These are phyloP conservation scores for Perognathus longimembris DNA, from an alignment of 2,113 vertebrate genomes.

Conservation along the genomic window DNA sequence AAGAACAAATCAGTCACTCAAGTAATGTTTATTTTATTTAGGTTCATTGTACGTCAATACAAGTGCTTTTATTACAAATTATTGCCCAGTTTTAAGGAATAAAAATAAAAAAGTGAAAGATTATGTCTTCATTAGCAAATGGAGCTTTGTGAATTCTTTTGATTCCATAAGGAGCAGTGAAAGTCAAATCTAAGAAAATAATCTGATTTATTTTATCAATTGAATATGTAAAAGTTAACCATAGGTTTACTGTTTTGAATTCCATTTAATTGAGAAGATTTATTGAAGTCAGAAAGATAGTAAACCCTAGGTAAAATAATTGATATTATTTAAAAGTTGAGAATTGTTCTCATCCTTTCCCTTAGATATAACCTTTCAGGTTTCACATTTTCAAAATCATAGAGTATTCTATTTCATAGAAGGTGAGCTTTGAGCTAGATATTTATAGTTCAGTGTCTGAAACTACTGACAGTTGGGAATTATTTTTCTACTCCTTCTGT, in stretches of 20 bases:
- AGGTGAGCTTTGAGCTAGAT: not conserved
- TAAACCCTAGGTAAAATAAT: not conserved
- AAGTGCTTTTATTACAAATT: not conserved
- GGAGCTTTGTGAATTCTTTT: not conserved
- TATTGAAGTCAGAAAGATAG: not conserved
- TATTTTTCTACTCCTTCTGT: not conserved
- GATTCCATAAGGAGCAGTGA: not conserved
- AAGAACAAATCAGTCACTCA: not conserved
- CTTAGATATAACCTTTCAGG: not conserved
- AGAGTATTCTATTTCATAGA: not conserved
- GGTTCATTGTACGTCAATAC: not conserved
- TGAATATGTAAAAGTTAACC: not conserved
- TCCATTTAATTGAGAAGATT: not conserved
- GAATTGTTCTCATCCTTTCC: not conserved
- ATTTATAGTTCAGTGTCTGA: not conserved
- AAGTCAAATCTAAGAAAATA: not conserved
- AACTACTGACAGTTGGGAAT: not conserved
- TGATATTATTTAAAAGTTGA: not conserved
- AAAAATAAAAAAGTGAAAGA: not conserved
- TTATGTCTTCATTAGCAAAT: not conserved
- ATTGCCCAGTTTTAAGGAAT: not conserved
- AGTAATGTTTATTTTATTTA: not conserved
- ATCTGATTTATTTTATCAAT: not conserved
- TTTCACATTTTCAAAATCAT: constrained; percentile 1
- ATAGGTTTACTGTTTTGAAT: not conserved